Conservation (phyloP, 35 echinoderm and acorn worm species). For the Ophiothrix spiculata region DNA sequence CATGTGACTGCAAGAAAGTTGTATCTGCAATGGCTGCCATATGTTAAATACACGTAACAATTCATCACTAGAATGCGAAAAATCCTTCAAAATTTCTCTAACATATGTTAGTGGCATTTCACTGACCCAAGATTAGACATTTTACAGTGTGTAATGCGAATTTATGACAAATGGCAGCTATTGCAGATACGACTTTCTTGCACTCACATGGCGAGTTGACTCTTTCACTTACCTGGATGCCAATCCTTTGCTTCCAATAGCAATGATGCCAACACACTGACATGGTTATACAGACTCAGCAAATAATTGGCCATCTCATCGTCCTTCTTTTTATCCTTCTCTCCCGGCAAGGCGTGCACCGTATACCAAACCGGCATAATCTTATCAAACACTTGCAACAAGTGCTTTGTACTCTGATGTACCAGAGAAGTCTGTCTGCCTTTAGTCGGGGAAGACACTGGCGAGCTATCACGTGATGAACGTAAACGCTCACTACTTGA, state of each 20-base stretch:
- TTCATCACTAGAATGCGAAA: too few species aligned
- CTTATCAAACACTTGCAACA: constrained; percentile 74
- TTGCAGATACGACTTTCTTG: too few species aligned
- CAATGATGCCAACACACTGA: constrained; percentile 78
- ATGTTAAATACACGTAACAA: too few species aligned
- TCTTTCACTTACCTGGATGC: constrained; percentile 71
- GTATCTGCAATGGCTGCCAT: too few species aligned
- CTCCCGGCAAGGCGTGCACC: not conserved
- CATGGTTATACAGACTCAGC: constrained; percentile 80
- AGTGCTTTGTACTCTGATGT: constrained; percentile 40
- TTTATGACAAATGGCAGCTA: too few species aligned
- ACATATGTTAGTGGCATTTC: too few species aligned
- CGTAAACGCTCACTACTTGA: not conserved
- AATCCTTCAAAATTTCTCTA: too few species aligned
- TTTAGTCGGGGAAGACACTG: constrained; percentile 10
- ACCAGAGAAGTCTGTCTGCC: constrained; percentile 22
- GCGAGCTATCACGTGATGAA: not conserved
- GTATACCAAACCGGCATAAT: constrained; percentile 17
- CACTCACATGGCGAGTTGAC: too few species aligned
- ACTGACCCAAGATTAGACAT: too few species aligned
- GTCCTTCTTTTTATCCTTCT: constrained; percentile 18
- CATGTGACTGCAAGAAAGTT: too few species aligned
- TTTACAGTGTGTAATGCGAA: too few species aligned
- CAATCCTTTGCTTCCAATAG: constrained; percentile 74
- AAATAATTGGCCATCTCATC: constrained; percentile 66